Evolutionary conservation across 1,140 invertebrate genomes (phyloP).

Genomic region (Drosophila mauritiana): DNA sequence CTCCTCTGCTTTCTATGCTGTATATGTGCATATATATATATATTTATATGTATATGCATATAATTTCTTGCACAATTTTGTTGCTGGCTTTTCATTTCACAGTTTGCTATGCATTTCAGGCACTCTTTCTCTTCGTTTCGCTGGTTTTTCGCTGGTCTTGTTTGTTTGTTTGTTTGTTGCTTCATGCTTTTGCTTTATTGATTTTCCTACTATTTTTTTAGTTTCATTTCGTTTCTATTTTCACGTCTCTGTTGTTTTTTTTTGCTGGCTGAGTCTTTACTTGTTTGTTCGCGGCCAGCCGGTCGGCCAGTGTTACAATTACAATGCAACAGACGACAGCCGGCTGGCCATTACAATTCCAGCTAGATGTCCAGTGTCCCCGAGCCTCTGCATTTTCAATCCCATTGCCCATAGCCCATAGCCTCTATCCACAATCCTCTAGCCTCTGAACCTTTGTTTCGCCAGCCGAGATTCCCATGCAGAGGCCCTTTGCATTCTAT

Average conservation of each 20-base stretch:
- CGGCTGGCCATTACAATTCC: constrained; percentile 54
- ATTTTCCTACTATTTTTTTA: constrained; percentile 37
- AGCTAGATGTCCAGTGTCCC: constrained; percentile 1
- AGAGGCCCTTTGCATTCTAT: constrained; percentile 70
- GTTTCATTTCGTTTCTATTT: constrained; percentile 43
- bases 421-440: not conserved
- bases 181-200: constrained; percentile 51
- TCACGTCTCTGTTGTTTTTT: constrained; percentile 47
- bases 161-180: constrained; percentile 57
- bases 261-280: constrained; percentile 17
- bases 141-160: constrained; percentile 35
- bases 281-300: constrained; percentile 69
- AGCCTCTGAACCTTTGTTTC: constrained; percentile 54
- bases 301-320: constrained; percentile 82
- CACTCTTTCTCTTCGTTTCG: constrained; percentile 25
- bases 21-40: constrained; percentile 55
- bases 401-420: not conserved
- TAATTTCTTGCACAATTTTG: constrained; percentile 67
- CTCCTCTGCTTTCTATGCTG: constrained; percentile 1
- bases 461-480: constrained; percentile 56
- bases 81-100: constrained; percentile 53
- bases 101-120: constrained; percentile 53
- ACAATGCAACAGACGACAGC: constrained; percentile 78
- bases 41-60: constrained; percentile 70
- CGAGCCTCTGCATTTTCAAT: constrained; percentile 3